Evolutionary conservation across 2,113 vertebrate species (phyloP).

Genomic region (Nothoprocta perdicaria): DNA sequence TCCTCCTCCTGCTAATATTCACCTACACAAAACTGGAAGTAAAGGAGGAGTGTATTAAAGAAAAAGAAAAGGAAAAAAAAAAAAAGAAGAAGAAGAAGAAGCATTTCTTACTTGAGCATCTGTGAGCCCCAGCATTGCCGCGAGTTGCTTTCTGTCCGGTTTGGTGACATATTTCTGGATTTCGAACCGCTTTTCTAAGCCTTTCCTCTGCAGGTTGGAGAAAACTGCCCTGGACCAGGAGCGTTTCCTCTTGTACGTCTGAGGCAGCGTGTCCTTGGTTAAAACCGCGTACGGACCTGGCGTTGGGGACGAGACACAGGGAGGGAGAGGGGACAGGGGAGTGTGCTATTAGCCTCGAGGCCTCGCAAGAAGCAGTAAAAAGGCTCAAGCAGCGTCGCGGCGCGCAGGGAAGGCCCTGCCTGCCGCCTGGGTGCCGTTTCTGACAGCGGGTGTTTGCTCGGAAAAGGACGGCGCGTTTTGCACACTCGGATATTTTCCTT

Average conservation of each 20-base stretch:
- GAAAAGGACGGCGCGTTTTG: rapidly evolving
- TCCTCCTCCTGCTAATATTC: background rate
- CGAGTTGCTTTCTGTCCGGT: constrained; percentile 96
- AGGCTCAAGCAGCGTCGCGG: background rate
- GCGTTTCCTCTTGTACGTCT: constrained; percentile 97
- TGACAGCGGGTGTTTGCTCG: background rate
- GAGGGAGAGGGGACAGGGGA: background rate
- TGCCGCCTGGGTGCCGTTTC: background rate
- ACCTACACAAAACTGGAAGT: background rate
- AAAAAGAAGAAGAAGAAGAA: background rate
- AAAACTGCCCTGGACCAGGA: constrained; percentile 98
- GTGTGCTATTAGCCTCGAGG: background rate
- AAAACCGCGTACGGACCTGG: constrained; percentile 95
- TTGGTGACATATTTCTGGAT: constrained; percentile 99
- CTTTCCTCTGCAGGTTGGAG: constrained; percentile 97
- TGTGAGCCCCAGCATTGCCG: constrained; percentile 96
- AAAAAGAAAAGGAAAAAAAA: background rate
- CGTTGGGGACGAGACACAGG: background rate
- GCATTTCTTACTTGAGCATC: constrained; percentile 90
- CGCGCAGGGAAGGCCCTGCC: background rate
- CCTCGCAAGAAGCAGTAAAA: background rate
- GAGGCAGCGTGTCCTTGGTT: constrained; percentile 98
- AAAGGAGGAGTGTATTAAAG: background rate
- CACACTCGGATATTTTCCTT: background rate
- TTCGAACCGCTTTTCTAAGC: constrained; percentile 97